phyloP scores from a whole-genome alignment of 2,888 invertebrate genomes.

The Ectemnius continuus region DNA sequence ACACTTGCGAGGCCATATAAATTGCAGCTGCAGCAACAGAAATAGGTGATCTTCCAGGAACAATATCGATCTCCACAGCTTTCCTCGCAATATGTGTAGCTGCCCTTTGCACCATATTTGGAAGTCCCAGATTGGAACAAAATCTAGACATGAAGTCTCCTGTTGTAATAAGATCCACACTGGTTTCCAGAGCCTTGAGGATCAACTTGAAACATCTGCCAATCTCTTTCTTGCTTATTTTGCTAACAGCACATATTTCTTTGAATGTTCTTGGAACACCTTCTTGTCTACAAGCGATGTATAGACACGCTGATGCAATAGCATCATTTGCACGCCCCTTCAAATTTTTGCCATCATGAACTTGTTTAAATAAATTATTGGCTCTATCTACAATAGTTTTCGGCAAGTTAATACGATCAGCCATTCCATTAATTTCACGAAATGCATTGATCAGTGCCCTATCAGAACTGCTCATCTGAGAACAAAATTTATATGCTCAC shows the following conservation, averaged over 20 bases:
- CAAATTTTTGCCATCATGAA: conserved; percentile 96
- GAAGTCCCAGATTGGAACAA: conserved; percentile 95
- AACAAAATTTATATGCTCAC: conserved; percentile 58
- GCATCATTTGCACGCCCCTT: conserved; percentile 98
- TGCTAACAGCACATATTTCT: conserved; percentile 99
- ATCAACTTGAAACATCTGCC: conserved; percentile 99
- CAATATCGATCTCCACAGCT: conserved; percentile 97
- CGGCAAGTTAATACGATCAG: conserved; percentile 97
- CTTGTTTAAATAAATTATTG: conserved; percentile 98
- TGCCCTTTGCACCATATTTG: conserved; percentile 93
- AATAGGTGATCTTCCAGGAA: conserved; percentile 98
- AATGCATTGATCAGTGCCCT: conserved; percentile 97
- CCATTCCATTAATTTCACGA: conserved; percentile 98
- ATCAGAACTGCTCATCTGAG: conserved; percentile 96
- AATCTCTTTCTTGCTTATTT: conserved; percentile 99
- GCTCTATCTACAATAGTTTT: conserved; percentile 98
- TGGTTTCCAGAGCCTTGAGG: conserved; percentile 96
- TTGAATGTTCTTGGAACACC: conserved; percentile 99
- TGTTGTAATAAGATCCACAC: conserved; percentile 97
- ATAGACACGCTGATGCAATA: conserved; percentile 98
- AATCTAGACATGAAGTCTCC: conserved; percentile 99
- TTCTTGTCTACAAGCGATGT: conserved; percentile 99
- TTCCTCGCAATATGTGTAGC: conserved; percentile 98
- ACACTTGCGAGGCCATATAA: conserved; percentile 98
- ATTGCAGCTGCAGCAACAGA: conserved; percentile 99